Base-by-base conservation (phyloP, 2,888 invertebrate species). In the Ceraclea dissimilis region DNA sequence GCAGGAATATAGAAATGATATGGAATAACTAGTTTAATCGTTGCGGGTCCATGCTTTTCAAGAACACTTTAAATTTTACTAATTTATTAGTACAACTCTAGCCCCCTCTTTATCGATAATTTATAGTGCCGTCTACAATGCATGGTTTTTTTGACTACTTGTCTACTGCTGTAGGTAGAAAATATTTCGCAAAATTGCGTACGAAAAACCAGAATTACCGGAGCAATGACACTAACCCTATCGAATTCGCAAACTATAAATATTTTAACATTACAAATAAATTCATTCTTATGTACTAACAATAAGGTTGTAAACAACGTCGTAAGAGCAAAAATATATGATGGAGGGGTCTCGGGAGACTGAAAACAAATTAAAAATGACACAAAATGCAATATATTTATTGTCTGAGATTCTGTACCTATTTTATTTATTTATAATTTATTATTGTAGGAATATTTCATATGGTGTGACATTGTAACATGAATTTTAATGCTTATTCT, bases 281-380 rank as follows among this genome's bases (percentile, higher is more conserved):
- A 31, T 8, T 11, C 11, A 11, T 31, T 8, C 31, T 8, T 11
- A 31, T n/a, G 26, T 26, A 16, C 39, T 4, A 4, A 39, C 39
- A 39, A 39, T 26, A 39, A 39, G 39, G 13, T 39, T 39, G 39
- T 39, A 8, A 39, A 39, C 39, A 39, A n/a, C 39, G n/a, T 16
- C 39, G 39, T 39, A 39, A 39, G 39, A 39, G 39, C 13, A n/a
- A 4, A 16, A 13, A 26, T 6, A 6, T 8, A 39, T 39, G 39
- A 39, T 16, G 13, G 5, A 39, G 16, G 39, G 39, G 39, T 39
- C 39, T 13, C 13, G 4, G 13, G 39, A 39, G 39, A 13, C 13
- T n/a, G 39, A 39, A 39, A 39, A 39, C 39, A 39, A 39, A 39
- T 39, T 39, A 39, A 39, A 39, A 39, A 39, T 39, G 39, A 39